Evolutionary conservation across 2,113 vertebrate species (phyloP), one percentile per base, ranked within the genome.

Genomic region (Amblyornis subalaris): DNA sequence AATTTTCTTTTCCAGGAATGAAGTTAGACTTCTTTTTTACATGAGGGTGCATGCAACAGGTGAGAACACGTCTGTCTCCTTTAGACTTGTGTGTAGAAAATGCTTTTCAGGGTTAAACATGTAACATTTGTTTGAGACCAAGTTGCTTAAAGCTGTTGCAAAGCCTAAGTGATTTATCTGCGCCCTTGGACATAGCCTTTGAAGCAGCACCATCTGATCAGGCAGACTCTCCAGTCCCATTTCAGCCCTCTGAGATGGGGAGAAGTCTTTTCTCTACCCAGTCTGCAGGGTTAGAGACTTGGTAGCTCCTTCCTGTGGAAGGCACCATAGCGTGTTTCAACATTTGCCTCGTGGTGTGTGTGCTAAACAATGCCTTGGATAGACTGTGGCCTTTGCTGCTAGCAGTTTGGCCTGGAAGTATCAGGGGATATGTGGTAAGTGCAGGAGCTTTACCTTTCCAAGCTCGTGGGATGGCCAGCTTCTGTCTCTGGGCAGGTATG

Each of bases 31-130:
- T 15, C 29, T 69, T 73, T 70, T 73, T 76, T 42, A 51, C 29
- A 51, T 38, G 1, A 3, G 6, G 29, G 9, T 0, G 0, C 74
- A 58, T 0, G 6, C 18, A 57, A 54, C 24, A 44, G 19, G 38
- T 53, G 58, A 78, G 62, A 88, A 67, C 44, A 74, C 2, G 10
- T 29, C 38, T 57, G 10, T 60, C 36, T 85, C 31, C 86, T 36
- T 8, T 20, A 69, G 33, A 33, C 44, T 35, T 58, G 14, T 25
- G 33, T 58, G 23, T 42, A 76, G 73, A 66, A 89, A 82, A 54
- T 0, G 1, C 11, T 80, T 90, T 69, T 36, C 54, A 28, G 4
- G 66, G n/a, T 72, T 78, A n/a, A 78, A 64, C 3, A 4, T 33
- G 24, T 62, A 58, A 38, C 5, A 1, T 36, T 42, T 76, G 60